phyloP scores from a whole-genome alignment of 2,888 invertebrate species.

The Andrena minutula region DNA sequence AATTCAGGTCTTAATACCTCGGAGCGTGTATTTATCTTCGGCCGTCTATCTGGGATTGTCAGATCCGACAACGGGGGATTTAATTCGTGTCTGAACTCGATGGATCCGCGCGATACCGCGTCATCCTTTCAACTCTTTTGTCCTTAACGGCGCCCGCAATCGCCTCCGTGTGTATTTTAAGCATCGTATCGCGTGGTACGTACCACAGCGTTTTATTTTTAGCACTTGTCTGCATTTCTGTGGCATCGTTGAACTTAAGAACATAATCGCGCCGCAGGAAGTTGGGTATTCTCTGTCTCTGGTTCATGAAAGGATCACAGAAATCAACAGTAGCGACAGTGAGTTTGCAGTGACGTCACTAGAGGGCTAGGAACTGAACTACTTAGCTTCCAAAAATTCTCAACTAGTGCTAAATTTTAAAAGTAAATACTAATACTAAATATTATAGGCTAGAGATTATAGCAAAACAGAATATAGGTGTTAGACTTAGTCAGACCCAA shows the following conservation, averaged over 20 bases:
- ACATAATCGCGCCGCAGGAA: not conserved
- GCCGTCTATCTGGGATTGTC: constrained; percentile 52
- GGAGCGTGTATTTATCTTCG: constrained; percentile 46
- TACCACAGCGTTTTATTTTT: not conserved
- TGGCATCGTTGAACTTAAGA: not conserved
- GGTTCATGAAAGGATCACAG: not conserved
- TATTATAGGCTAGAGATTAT: too few species aligned
- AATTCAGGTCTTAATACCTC: constrained; percentile 46
- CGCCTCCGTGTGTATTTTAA: constrained; percentile 3
- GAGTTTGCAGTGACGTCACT: too few species aligned
- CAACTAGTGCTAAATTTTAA: too few species aligned
- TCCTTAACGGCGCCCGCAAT: not conserved
- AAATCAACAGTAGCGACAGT: not conserved
- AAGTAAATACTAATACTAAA: too few species aligned
- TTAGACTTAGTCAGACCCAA: too few species aligned
- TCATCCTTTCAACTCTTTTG: constrained; percentile 16
- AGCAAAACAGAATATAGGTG: too few species aligned
- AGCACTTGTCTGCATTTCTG: not conserved
- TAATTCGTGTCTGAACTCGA: constrained; percentile 42
- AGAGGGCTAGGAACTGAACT: too few species aligned
- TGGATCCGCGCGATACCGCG: constrained; percentile 18
- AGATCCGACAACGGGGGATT: constrained; percentile 50
- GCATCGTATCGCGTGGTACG: not conserved
- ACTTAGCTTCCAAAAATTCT: too few species aligned
- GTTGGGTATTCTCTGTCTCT: not conserved